Percentiles rank a stretch among this genome's conserved stretches.
Evolutionary conservation across 1,140 invertebrate species (phyloP).

Genomic region (Caenorhabditis remanei): DNA sequence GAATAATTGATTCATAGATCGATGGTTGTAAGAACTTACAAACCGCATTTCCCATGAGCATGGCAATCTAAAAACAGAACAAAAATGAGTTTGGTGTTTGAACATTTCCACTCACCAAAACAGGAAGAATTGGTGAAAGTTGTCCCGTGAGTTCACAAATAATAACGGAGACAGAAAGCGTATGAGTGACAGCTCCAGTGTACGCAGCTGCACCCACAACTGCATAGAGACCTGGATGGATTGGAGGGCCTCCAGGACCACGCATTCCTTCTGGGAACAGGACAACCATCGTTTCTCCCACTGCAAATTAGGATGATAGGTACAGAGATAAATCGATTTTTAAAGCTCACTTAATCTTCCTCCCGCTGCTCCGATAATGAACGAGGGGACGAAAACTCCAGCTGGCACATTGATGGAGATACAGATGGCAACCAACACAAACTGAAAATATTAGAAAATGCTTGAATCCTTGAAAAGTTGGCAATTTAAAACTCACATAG

Average conservation of each 20-base stretch:
- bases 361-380: constrained; percentile 86
- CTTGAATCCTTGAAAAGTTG: not conserved
- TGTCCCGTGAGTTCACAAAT: constrained; percentile 97
- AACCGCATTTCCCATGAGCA: constrained; percentile 92
- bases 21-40: constrained; percentile 92
- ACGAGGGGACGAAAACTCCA: constrained; percentile 94
- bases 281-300: constrained; percentile 84
- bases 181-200: constrained; percentile 85
- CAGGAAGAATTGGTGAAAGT: constrained; percentile 94
- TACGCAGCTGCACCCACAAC: constrained; percentile 78
- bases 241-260: constrained; percentile 81
- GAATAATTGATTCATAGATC: constrained; percentile 83
- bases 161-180: constrained; percentile 95
- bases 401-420: constrained; percentile 94
- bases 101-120: constrained; percentile 83
- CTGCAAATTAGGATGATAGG: not conserved
- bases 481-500: constrained; percentile 54
- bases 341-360: constrained; percentile 45
- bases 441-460: constrained; percentile 81
- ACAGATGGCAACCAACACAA: constrained; percentile 90
- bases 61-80: constrained; percentile 82
- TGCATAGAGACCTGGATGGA: constrained; percentile 85
- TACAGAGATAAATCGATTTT: not conserved
- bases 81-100: not conserved
- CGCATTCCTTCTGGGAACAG: constrained; percentile 91